These are phyloP conservation scores for Pemphigus obesinymphae DNA, from an alignment of 1,140 invertebrate genomes.

Conservation along the genomic window DNA sequence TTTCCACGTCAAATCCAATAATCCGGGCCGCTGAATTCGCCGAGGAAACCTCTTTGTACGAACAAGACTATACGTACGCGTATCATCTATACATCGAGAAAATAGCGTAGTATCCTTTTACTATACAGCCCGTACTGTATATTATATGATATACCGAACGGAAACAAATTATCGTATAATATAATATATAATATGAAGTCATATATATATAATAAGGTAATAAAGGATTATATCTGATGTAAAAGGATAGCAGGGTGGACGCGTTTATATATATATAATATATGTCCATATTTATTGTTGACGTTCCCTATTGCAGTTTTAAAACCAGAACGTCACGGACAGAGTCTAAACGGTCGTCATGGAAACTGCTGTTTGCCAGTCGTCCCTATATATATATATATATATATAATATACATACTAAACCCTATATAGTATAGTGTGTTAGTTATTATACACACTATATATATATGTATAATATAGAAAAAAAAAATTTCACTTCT, in stretches of 20 bases:
- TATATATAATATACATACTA: too few relatives aligned
- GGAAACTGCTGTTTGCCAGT: conserved; percentile 15
- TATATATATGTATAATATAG: not conserved
- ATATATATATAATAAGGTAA: conserved; percentile 37
- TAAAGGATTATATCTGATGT: conserved; percentile 38
- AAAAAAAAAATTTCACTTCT: conserved; percentile 34
- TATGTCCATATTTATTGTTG: conserved; percentile 26
- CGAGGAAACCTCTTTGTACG: not conserved
- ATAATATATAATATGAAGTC: not conserved
- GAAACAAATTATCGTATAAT: conserved; percentile 2
- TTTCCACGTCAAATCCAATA: conserved; percentile 37
- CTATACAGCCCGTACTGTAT: too few relatives aligned
- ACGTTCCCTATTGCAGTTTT: conserved; percentile 11
- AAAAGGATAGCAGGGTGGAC: conserved; percentile 5
- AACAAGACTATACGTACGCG: not conserved
- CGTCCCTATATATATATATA: too few relatives aligned
- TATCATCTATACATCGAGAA: not conserved
- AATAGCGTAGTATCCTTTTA: too few relatives aligned
- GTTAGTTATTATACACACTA: conserved; percentile 24
- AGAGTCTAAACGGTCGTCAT: conserved; percentile 28
- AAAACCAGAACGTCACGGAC: conserved; percentile 33
- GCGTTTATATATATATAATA: too few relatives aligned
- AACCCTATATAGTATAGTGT: conserved; percentile 18
- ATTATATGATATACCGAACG: not conserved
- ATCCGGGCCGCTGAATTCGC: not conserved